phyloP scores from a whole-genome alignment of 2,888 invertebrate species.

The Orthosia gothica region DNA sequence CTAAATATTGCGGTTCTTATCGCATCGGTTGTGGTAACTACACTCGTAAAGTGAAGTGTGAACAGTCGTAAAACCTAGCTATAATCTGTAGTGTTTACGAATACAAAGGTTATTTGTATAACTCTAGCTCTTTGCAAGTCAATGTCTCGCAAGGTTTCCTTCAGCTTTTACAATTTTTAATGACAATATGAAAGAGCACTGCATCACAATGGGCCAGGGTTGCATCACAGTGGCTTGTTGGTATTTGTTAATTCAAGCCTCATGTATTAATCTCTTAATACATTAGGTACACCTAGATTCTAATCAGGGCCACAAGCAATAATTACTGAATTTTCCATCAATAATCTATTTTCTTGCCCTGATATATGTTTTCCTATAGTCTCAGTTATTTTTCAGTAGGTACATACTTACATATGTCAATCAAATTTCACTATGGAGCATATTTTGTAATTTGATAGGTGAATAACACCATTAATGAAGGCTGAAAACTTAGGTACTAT shows the following conservation, averaged over 20 bases:
- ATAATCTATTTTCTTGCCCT: not conserved
- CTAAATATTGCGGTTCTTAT: constrained; percentile 45
- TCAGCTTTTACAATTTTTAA: constrained; percentile 1
- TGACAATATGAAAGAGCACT: not conserved
- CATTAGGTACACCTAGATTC: not conserved
- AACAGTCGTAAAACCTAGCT: constrained; percentile 57
- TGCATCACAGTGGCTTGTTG: not conserved
- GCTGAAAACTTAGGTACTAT: not conserved
- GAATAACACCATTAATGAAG: not conserved
- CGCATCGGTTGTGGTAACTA: constrained; percentile 45
- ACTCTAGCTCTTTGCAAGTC: constrained; percentile 23
- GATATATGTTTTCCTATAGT: not conserved
- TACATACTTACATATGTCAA: not conserved
- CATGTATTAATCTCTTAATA: not conserved
- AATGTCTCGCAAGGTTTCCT: constrained; percentile 38
- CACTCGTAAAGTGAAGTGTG: constrained; percentile 56
- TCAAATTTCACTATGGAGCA: not conserved
- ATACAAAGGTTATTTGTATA: constrained; percentile 46
- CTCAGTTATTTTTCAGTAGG: not conserved
- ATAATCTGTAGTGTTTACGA: constrained; percentile 39
- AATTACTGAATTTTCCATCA: not conserved
- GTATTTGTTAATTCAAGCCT: not conserved
- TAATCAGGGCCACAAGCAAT: not conserved
- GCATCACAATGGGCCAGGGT: not conserved
- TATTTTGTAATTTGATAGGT: no score